Evolutionary conservation across 2,113 vertebrate genomes (phyloP), one percentile per base, ranked within the genome.

Genomic region (Pygathrix nemaeus): DNA sequence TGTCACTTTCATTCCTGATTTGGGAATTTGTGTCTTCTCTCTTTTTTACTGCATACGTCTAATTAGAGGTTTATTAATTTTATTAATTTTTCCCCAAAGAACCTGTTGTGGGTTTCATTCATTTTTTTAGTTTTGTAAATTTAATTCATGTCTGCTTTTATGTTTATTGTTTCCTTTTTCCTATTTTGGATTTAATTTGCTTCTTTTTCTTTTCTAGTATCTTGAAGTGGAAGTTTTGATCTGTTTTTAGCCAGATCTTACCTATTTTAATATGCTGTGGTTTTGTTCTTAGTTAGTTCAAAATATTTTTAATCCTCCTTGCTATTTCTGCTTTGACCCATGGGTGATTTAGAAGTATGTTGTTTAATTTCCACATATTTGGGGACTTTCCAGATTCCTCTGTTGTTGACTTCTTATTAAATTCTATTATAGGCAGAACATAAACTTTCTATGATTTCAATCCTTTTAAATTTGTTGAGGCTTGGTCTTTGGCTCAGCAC

Each of bases 281-380:
- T 55, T 92, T 57, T 64, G 30, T 92, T 96, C 45, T 79, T 59
- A 68, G 66, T 83, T 75, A 61, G 25, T 80, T 87, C n/a, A 68
- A 85, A 88, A 18, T 66, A 88, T 25, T 86, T 27, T 57, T 95
- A 82, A 83, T 13, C 27, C 50, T 38, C 13, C 64, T 79, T 88
- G 12, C 23, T 20, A 75, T 83, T 84, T 68, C 61, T 88, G 86
- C 64, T 86, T 64, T 88, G 75, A 84, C 45, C 50, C 64, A 23
- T 8, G 48, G 38, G 30, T 87, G 80, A 92, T 87, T 97, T 87
- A 64, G 21, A 91, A 91, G 10, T 23, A 55, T 84, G 59, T 78
- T 93, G 32, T 91, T 97, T 92, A 92, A 96, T 85, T 93, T 85
- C 40, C 76, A 90, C 64, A 64, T 97, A 94, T 89, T 84, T 94